Evolutionary conservation across 2,888 invertebrate species (phyloP), one percentile per base, ranked within the genome.

Genomic region (Melipona beecheii): DNA sequence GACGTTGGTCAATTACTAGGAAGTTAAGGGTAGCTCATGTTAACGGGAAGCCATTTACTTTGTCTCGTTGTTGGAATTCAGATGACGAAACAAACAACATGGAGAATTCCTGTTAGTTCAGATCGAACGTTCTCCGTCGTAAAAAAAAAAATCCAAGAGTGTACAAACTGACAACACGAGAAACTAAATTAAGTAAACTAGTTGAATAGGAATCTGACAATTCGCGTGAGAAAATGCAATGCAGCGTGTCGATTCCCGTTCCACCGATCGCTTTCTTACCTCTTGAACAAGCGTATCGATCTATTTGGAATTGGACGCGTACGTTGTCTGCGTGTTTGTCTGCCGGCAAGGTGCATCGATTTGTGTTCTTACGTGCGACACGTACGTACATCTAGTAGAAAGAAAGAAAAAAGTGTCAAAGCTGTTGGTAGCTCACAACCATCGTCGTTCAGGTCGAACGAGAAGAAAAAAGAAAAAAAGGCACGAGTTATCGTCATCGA

Each of bases 31-130:
- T n/a, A 27, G 11, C 19, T 36, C 36, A 36, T 54, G 24, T 24
- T 13, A 24, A 43, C 24, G 24, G 54, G 74, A 74, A 74, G 64
- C 54, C 74, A 52, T 74, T 21, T 43, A 65, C 21, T 56, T 19
- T 15, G 9, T 5, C 4, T 36, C 27, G 11, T 56, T 17, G 11
- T 21, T 21, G 0, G 5, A 17, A 21, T 2, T n/a, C 13, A n/a
- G 31, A 62, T 36, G n/a, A 73, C 21, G 62, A 43, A 72, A 65
- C 65, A 19, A 56, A n/a, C 24, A 56, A n/a, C 24, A 21, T 19
- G 27, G 43, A 43, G 31, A 24, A 52, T 74, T 31, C 62, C 17
- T 17, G 6, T 21, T n/a, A 24, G 2, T n/a, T n/a, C 5, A 2
- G 0, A 56, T 2, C 15, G 15, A 56, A n/a, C 56, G n/a, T 15